A percentile compares a stretch with the other conserved stretches of the same genome.
Conservation (phyloP, 2,113 vertebrate genomes). For the Ptyas mucosa region DNA sequence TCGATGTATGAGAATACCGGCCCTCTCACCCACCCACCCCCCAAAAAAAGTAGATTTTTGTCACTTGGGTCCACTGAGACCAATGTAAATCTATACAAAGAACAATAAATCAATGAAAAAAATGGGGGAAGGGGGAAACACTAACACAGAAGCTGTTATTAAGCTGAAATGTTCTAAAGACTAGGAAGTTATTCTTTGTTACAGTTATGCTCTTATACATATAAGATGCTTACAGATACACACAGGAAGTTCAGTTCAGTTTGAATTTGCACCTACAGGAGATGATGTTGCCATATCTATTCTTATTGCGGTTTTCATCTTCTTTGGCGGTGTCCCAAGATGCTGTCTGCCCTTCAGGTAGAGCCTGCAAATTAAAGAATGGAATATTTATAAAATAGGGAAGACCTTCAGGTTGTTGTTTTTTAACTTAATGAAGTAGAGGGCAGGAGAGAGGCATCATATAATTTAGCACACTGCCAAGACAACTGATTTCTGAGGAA, state of each 20-base stretch:
- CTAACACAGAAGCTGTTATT: neutral
- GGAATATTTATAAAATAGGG: constrained; percentile 21
- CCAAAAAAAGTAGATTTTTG: neutral
- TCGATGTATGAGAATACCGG: neutral
- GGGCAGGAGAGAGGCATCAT: constrained; percentile 2
- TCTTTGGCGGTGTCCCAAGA: constrained; percentile 98
- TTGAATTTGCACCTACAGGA: constrained; percentile 87
- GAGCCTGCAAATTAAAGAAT: constrained; percentile 73
- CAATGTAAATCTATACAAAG: neutral
- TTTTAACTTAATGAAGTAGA: neutral
- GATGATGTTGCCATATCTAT: constrained; percentile 98
- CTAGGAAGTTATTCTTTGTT: neutral
- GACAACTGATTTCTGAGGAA: constrained; percentile 20
- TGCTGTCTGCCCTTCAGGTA: constrained; percentile 92
- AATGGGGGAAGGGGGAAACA: neutral
- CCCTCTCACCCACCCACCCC: too few species aligned
- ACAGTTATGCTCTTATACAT: constrained; percentile 22
- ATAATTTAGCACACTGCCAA: constrained; percentile 28
- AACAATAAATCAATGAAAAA: neutral
- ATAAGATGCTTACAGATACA: constrained; percentile 2
- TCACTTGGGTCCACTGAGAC: neutral
- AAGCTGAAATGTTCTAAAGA: accelerated
- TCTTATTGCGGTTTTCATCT: constrained; percentile 96
- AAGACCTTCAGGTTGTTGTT: constrained; percentile 28
- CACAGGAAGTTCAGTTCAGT: constrained; percentile 26